A percentile compares a stretch with the other conserved stretches of the same genome.
These are phyloP conservation scores for Drosophila baimaii DNA, from an alignment of 1,140 invertebrate genomes.

Conservation along the genomic window DNA sequence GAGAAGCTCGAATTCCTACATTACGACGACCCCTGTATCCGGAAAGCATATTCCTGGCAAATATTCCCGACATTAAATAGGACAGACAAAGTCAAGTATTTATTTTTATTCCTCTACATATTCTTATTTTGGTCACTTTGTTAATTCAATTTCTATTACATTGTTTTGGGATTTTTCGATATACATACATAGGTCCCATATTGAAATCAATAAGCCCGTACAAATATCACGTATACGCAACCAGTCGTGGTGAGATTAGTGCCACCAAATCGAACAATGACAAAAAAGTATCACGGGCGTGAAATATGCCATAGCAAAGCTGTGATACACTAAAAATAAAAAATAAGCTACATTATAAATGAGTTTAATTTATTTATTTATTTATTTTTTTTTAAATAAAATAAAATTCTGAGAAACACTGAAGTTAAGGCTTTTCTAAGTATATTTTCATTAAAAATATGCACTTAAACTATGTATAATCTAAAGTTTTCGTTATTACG, in stretches of 20 bases:
- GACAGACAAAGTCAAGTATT: constrained; percentile 19
- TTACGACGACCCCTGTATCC: neutral
- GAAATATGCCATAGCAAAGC: neutral
- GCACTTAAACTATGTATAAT: too few species aligned
- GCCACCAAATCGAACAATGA: constrained; percentile 3
- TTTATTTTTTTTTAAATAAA: too few species aligned
- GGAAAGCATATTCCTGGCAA: constrained; percentile 22
- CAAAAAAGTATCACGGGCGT: too few species aligned
- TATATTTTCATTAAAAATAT: too few species aligned
- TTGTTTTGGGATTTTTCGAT: neutral
- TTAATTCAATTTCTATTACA: constrained; percentile 19
- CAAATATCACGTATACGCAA: constrained; percentile 37
- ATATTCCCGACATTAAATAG: constrained; percentile 34
- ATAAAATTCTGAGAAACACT: too few species aligned
- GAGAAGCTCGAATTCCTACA: constrained; percentile 14
- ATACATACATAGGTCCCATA: constrained; percentile 21
- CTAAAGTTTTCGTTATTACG: too few species aligned
- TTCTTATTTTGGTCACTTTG: constrained; percentile 9
- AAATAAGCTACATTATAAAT: too few species aligned
- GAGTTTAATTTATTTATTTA: too few species aligned
- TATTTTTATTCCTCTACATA: neutral
- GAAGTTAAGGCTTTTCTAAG: too few species aligned
- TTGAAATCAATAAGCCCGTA: constrained; percentile 21
- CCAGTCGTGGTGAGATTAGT: neutral
- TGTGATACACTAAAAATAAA: neutral